Conservation (phyloP, 2,888 invertebrate genomes). For the Ganaspis brasiliensis region DNA sequence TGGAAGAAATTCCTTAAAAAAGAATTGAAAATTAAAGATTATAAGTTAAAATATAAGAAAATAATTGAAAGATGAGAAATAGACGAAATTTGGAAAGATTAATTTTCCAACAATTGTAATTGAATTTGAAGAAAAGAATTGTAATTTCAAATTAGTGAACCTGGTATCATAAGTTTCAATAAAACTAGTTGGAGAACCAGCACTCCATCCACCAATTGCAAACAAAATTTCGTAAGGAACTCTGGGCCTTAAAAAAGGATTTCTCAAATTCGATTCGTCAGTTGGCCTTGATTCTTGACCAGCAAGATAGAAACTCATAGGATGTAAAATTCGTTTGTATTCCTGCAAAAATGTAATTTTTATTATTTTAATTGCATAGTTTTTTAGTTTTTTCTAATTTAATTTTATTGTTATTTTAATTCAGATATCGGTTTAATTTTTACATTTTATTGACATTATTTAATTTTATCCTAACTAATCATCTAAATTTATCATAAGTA, state of each 20-base stretch:
- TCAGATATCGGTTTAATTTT: no score
- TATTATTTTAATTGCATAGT: not conserved
- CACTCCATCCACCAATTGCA: constrained; percentile 92
- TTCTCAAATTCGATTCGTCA: constrained; percentile 82
- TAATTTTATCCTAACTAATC: no score
- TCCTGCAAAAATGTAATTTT: constrained; percentile 74
- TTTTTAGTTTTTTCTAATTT: not conserved
- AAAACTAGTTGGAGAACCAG: constrained; percentile 92
- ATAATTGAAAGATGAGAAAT: no score
- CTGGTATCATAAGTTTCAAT: constrained; percentile 90
- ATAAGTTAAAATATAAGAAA: no score
- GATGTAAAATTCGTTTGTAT: constrained; percentile 82
- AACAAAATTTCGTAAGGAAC: constrained; percentile 90
- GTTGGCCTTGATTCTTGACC: constrained; percentile 77
- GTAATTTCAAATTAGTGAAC: constrained; percentile 74
- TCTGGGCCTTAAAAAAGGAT: constrained; percentile 86
- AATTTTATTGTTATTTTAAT: not conserved
- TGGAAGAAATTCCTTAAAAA: no score
- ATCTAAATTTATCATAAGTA: no score
- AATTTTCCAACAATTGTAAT: no score
- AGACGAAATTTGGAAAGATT: no score
- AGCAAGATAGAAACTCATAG: constrained; percentile 82
- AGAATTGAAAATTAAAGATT: no score
- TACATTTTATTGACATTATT: no score
- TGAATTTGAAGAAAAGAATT: no score